Percentiles rank a stretch among this genome's conserved stretches.
phyloP scores from a whole-genome alignment of 1,140 invertebrate species.

The Episyrphus balteatus region DNA sequence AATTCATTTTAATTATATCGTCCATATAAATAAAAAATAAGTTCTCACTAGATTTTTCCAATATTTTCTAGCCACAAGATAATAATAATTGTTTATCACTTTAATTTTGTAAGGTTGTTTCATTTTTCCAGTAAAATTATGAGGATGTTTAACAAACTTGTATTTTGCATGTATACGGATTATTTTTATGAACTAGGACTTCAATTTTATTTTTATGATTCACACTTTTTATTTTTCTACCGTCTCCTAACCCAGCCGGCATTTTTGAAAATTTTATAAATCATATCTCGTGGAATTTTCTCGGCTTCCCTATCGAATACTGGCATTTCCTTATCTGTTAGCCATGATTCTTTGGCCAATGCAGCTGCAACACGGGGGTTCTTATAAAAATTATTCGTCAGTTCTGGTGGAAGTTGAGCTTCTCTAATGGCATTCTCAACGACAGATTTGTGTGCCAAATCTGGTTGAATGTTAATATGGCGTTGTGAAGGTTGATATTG shows the following conservation, averaged over 20 bases:
- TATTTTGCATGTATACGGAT: too few relatives aligned
- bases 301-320: conserved; percentile 64
- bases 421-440: conserved; percentile 47
- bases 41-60: too few relatives aligned
- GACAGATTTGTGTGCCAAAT: conserved; percentile 46
- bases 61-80: too few relatives aligned
- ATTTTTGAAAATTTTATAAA: conserved; percentile 59
- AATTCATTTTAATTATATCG: too few relatives aligned
- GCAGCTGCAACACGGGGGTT: conserved; percentile 57
- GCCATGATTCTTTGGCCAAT: conserved; percentile 64
- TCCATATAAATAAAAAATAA: too few relatives aligned
- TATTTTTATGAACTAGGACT: too few relatives aligned
- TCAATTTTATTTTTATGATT: background rate
- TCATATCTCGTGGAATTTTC: conserved; percentile 61
- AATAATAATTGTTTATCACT: too few relatives aligned
- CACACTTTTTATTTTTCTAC: conserved; percentile 11
- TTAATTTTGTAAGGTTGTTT: too few relatives aligned
- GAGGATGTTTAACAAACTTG: too few relatives aligned
- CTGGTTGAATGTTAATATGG: conserved; percentile 4
- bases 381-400: conserved; percentile 59
- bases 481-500: conserved; percentile 13
- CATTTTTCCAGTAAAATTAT: too few relatives aligned
- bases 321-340: conserved; percentile 58
- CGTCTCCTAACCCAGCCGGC: conserved; percentile 46
- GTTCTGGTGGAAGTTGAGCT: conserved; percentile 47